Percentiles rank a stretch among this genome's conserved stretches.
These are phyloP conservation scores for Propithecus deckenii DNA, from an alignment of 2,797 vertebrate genomes.

Conservation along the genomic window DNA sequence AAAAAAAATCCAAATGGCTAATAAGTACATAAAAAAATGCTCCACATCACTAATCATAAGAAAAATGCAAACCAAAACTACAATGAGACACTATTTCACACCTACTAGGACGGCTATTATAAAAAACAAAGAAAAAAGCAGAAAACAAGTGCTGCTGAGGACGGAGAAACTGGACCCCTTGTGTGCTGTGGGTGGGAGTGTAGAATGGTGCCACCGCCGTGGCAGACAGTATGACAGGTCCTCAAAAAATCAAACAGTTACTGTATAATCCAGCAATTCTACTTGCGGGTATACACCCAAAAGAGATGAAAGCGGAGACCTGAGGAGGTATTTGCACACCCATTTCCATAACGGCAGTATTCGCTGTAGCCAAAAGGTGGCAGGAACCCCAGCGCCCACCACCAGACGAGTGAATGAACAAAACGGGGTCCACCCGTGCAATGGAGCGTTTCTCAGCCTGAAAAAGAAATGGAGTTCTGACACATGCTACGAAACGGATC, in stretches of 20 bases:
- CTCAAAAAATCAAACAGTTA: neutral
- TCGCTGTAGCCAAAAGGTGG: neutral
- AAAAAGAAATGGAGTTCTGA: neutral
- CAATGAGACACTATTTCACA: neutral
- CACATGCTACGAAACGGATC: neutral
- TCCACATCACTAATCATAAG: neutral
- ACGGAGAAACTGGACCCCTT: neutral
- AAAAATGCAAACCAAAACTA: neutral
- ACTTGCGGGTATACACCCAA: neutral
- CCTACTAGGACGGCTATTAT: neutral
- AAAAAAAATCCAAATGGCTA: neutral
- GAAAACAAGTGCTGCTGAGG: neutral
- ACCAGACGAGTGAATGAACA: accelerated
- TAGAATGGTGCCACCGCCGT: accelerated
- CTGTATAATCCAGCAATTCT: neutral
- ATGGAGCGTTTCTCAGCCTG: neutral
- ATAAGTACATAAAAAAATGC: neutral
- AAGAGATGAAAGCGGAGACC: neutral
- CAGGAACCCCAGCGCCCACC: neutral
- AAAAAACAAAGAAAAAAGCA: neutral
- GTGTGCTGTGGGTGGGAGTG: too few relatives aligned
- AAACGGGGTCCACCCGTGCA: accelerated
- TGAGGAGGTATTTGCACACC: neutral
- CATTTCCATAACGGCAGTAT: accelerated
- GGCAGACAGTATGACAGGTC: neutral